Percentiles rank a stretch among this genome's conserved stretches.
These are phyloP conservation scores for Ylistrum balloti DNA, from an alignment of 1,140 invertebrate genomes.

Conservation along the genomic window DNA sequence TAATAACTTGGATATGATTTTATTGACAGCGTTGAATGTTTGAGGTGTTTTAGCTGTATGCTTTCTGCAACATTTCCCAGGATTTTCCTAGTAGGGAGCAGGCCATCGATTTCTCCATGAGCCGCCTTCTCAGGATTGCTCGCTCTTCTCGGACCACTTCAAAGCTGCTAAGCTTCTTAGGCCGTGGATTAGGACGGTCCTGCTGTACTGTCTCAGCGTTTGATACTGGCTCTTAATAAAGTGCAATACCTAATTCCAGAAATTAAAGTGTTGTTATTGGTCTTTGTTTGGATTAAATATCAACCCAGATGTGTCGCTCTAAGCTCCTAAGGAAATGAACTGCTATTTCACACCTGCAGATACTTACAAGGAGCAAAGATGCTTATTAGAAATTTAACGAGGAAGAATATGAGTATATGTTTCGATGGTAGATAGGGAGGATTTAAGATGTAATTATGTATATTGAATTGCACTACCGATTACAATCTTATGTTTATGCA, in stretches of 20 bases:
- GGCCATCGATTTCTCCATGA: not conserved
- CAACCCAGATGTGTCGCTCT: not conserved
- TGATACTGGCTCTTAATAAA: constrained; percentile 35
- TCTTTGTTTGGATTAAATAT: not conserved
- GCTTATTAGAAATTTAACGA: not conserved
- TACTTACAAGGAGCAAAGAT: not conserved
- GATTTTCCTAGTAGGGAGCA: not conserved
- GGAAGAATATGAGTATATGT: not conserved
- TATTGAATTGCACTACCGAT: not conserved
- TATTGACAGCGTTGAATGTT: not conserved
- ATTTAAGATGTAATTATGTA: not conserved
- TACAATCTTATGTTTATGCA: not conserved
- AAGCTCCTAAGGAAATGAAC: not conserved
- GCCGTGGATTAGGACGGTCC: not conserved
- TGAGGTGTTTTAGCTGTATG: not conserved
- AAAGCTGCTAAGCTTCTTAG: constrained; percentile 33
- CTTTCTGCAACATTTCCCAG: not conserved
- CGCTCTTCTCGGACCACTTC: constrained; percentile 21
- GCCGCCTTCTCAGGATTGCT: not conserved
- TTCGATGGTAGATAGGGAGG: not conserved
- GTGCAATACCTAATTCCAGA: constrained; percentile 28
- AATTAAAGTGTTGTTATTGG: constrained; percentile 15
- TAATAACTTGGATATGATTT: not conserved
- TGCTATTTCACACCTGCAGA: not conserved
- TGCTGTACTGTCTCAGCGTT: not conserved